Base-by-base conservation (phyloP, 2,888 invertebrate species). In the Criorhina ranunculi region DNA sequence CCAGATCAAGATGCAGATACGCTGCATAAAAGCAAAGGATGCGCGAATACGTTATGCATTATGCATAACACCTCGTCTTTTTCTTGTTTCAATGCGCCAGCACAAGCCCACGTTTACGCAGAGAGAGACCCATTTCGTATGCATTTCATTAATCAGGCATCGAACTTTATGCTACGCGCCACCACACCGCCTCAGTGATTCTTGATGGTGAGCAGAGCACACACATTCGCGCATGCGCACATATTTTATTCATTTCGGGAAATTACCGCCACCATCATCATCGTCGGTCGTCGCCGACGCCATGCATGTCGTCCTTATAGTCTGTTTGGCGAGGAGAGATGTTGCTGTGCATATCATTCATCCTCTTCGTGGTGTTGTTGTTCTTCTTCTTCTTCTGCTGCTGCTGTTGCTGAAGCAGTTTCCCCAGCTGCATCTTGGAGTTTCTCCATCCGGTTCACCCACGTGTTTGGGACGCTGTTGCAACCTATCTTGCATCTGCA, bases 41-140 rank as follows among this genome's bases (percentile, higher is more conserved):
- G 49, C 24, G 40, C 59, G 42, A 66, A 67, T 42, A 51, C 24
- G 33, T 57, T 42, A 72, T 82, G 81, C 82, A 82, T 82, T 60
- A 77, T 82, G 82, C 78, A 82, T 82, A 72, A 78, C 82, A 82
- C 72, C 67, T 67, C 75, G 51, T 57, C 40, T 64, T 76, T 49
- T 51, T 59, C n/a, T 40, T 8, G 51, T 62, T 40, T 37, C 11
- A 19, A 42, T 31, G 55, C 46, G 29, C n/a, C 46, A 46, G 19
- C 53, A 33, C n/a, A 66, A 62, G 82, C 78, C 82, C 78, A 82
- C 78, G 66, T 82, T 82, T 77, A 82, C 77, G 82, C 88, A 88
- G 87, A 87, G 87, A 87, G 87, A 86, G 86, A 78, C 88, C 89
- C 89, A 88, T 89, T 89, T 88, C 87, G 87, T 89, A 89, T 89